A percentile compares a stretch with the other conserved stretches of the same genome.
phyloP scores from a whole-genome alignment of 2,113 vertebrate species.

The Hydrochoerus hydrochaeris region DNA sequence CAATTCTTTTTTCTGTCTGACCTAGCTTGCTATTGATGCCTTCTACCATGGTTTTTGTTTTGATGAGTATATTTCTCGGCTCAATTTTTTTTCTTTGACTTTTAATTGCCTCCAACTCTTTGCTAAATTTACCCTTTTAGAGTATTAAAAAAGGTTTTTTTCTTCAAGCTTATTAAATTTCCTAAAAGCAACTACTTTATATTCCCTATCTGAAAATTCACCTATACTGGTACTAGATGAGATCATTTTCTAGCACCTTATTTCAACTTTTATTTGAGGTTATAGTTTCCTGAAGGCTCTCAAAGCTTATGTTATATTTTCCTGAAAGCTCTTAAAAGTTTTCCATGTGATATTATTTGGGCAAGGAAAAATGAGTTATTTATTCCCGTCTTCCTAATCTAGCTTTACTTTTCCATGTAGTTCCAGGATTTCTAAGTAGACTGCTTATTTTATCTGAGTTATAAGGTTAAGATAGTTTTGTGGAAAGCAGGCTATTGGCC shows the following conservation, averaged over 20 bases:
- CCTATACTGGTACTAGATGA: not conserved
- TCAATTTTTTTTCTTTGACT: not conserved
- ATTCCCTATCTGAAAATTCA: not conserved
- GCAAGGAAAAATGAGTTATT: not conserved
- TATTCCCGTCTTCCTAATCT: not conserved
- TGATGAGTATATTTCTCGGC: not conserved
- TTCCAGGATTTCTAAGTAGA: not conserved
- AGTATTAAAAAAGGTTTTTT: not conserved
- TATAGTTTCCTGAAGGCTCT: not conserved
- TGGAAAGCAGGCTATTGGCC: fast-evolving
- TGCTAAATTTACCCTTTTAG: no score
- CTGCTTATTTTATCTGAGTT: not conserved
- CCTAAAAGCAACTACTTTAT: not conserved
- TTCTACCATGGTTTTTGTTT: not conserved
- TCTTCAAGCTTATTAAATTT: not conserved
- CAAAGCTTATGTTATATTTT: not conserved
- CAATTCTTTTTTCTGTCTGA: not conserved
- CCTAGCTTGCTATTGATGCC: not conserved
- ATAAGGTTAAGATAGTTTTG: not conserved
- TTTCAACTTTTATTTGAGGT: not conserved
- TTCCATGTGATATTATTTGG: not conserved
- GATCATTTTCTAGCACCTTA: not conserved
- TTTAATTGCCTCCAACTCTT: not conserved
- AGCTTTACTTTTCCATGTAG: not conserved
- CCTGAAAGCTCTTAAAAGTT: not conserved